Evolutionary conservation across 2,797 vertebrate genomes (phyloP).

Genomic region (Lindbergichthys nudifrons): DNA sequence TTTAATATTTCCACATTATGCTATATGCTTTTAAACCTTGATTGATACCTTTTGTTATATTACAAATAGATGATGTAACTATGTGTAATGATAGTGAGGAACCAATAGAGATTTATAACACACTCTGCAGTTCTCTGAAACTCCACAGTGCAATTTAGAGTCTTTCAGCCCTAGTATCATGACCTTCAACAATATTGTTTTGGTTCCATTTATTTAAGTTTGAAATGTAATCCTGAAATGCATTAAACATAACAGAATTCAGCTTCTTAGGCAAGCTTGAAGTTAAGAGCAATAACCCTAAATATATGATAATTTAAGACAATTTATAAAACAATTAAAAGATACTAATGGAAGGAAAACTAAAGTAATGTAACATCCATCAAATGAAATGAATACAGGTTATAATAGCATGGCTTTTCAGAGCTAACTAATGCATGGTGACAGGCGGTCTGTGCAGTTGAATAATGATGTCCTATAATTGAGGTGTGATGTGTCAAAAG

Average conservation of each 20-base stretch:
- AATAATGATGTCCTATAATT: neutral
- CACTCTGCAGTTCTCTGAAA: neutral
- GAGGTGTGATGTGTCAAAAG: neutral
- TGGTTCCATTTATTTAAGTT: neutral
- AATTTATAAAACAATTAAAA: too few species aligned
- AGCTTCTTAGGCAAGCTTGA: too few species aligned
- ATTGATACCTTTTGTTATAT: neutral
- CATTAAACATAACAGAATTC: too few species aligned
- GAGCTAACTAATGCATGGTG: neutral
- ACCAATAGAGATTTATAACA: slow-evolving; percentile 3
- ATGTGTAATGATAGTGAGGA: slow-evolving; percentile 9
- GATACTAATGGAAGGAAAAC: neutral
- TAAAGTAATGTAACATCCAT: neutral
- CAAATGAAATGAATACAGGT: neutral
- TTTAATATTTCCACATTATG: neutral
- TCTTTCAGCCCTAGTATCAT: slow-evolving; percentile 16
- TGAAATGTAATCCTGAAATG: too few species aligned
- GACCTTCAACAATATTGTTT: neutral
- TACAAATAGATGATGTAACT: slow-evolving; percentile 4
- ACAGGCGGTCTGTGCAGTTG: slow-evolving; percentile 1
- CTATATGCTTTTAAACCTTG: neutral
- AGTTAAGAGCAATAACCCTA: too few species aligned
- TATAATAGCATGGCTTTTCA: neutral
- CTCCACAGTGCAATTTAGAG: slow-evolving; percentile 1
- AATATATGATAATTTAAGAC: too few species aligned